A percentile compares a stretch with the other conserved stretches of the same genome.
phyloP scores from a whole-genome alignment of 2,888 invertebrate genomes.

The Caenorhabditis japonica region DNA sequence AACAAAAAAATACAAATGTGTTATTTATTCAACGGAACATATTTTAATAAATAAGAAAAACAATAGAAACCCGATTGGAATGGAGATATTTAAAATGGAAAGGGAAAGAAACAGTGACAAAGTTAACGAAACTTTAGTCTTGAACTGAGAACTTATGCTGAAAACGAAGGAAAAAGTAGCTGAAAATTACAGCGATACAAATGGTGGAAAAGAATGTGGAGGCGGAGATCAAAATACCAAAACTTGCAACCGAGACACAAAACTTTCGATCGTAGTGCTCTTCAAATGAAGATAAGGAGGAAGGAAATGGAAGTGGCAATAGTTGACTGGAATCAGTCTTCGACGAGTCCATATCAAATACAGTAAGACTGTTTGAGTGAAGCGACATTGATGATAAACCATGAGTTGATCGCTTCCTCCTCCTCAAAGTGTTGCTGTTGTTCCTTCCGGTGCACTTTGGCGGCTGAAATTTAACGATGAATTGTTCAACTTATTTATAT shows the following conservation, averaged over 20 bases:
- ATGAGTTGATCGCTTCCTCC: constrained; percentile 15
- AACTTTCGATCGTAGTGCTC: constrained; percentile 29
- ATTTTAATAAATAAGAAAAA: no score
- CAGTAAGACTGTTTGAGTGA: constrained; percentile 71
- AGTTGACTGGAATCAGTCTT: constrained; percentile 22
- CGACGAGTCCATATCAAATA: constrained; percentile 67
- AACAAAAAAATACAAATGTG: not conserved
- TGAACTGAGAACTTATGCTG: constrained; percentile 35
- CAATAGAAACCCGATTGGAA: no score
- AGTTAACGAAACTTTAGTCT: constrained; percentile 3
- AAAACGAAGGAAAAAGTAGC: constrained; percentile 53
- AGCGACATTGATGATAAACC: constrained; percentile 51
- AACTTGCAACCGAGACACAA: constrained; percentile 69
- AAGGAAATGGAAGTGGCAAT: constrained; percentile 7
- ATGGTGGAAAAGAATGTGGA: constrained; percentile 72
- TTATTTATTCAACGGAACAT: no score
- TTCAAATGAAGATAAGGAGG: constrained; percentile 12
- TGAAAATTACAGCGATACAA: constrained; percentile 56
- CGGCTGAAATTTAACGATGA: constrained; percentile 59
- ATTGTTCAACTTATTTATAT: not conserved
- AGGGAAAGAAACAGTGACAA: constrained; percentile 1
- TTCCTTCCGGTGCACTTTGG: constrained; percentile 58
- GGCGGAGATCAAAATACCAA: constrained; percentile 69
- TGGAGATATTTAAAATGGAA: no score
- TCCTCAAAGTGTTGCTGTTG: constrained; percentile 5